Base-by-base conservation (phyloP, 2,797 vertebrate genomes). In the Lepilemur septentrionalis region DNA sequence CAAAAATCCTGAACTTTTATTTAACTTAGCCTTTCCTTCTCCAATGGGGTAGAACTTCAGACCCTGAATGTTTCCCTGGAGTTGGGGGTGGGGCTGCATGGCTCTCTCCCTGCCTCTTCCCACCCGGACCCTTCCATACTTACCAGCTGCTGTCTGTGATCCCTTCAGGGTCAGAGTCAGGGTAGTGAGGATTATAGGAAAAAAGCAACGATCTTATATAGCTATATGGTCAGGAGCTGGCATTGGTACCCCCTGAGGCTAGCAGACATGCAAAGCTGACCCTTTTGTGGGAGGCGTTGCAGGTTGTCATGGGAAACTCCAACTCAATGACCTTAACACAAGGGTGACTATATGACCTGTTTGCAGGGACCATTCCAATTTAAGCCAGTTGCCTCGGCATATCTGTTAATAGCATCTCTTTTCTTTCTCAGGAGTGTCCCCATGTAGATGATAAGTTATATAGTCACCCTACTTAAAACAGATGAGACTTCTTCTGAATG, bases 31-130 rank as follows among this genome's bases (percentile, higher is more conserved):
- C 46, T 72, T 35, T 65, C n/a, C 11, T 55, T n/a, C 52, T 48
- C 17, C 1, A 2, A 2, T 11, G 25, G n/a, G 30, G 43, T 8
- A 23, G 30, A 8, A 20, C n/a, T 70, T 46, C 38, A 70, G 80
- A 75, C 7, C 12, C 15, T 30, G 30, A 28, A 13, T 2, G 2
- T 52, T 76, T 46, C 43, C 61, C 63, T 52, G 28, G 1, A 48
- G 23, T 23, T 35, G 12, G 41, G 41, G 23, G 73, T 57, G 23
- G 2, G 17, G n/a, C 12, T n/a, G 5, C 18, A 0, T 0, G 4
- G 43, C 41, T 32, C 4, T 43, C 46, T 48, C 41, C 13, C 20
- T 25, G 43, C 70, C 15, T 9, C n/a, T 78, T 32, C 55, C n/a
- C 10, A 18, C 4, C 23, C 4, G 11, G 28, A 55, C 65, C 13